Evolutionary conservation across 2,888 invertebrate genomes (phyloP), one percentile per base, ranked within the genome.

Genomic region (Pseudococcus longispinus): DNA sequence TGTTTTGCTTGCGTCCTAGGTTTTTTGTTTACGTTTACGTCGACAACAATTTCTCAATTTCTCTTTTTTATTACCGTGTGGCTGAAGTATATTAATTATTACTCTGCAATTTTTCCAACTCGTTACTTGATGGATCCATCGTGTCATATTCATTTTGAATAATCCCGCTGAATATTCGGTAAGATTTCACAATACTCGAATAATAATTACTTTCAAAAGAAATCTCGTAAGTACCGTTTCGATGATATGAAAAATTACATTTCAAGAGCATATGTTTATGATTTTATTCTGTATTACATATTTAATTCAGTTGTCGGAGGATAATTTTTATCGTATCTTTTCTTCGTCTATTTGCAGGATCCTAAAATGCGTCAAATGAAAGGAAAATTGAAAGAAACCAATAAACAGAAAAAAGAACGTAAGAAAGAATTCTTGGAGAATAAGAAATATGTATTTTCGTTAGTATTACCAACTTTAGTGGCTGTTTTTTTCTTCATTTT

Each of bases 361-460:
- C 26, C 42, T 46, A 46, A n/a, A 70, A 86, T 86, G 86, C 86
- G 86, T 18, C 86, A 86, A 84, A 70, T 74, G 87, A 87, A 87
- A 84, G 83, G 83, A 26, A 94, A 94, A 90, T 93, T 94, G 80
- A 96, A 96, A 91, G 96, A 96, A 91, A 95, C 95, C 0, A 94
- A 94, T 15, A 94, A 94, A 90, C 96, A 96, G 91, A 96, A 95
- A 90, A 94, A 95, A 89, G 95, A 96, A 90, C 93, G 97, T 51
- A 96, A 95, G 91, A 94, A 95, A 91, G 96, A 96, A 89, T 96
- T 96, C 90, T 92, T 94, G 11, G 94, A 95, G 90, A 94, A 94
- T 90, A 94, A 96, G 89, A 94, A 94, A 90, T 94, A 95, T 90
- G 92, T 95, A n/a, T 94, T 94, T 90, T 95, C 95, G 1, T 91